Conservation (phyloP, 2,113 vertebrate species). For the Lipotes vexillifer region DNA sequence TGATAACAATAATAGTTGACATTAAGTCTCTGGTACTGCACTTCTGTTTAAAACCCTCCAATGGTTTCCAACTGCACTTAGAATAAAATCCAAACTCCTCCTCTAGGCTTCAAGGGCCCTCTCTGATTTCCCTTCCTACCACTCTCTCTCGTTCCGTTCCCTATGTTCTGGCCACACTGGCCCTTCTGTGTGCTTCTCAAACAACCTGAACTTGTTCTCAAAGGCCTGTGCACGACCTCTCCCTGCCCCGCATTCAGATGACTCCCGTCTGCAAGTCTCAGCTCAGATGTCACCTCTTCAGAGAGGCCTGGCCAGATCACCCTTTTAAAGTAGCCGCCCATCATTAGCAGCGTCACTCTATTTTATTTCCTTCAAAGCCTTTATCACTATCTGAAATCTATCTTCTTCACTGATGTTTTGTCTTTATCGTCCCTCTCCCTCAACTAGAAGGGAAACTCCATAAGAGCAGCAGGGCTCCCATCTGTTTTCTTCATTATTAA, state of each 20-base stretch:
- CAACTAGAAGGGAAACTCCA: not conserved
- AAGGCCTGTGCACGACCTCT: not conserved
- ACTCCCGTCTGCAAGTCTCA: not conserved
- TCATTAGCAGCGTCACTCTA: not conserved
- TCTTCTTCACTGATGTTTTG: not conserved
- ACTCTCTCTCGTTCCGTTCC: not conserved
- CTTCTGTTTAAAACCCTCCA: not conserved
- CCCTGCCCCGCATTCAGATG: not conserved
- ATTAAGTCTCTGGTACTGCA: not conserved
- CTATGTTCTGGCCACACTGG: not conserved
- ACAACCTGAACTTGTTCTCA: conserved; percentile 41
- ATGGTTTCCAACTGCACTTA: not conserved
- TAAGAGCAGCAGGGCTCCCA: not conserved
- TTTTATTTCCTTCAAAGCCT: not conserved
- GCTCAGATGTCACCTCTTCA: not conserved
- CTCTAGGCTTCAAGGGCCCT: not conserved
- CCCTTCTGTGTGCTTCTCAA: conserved; percentile 36
- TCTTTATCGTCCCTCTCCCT: not conserved
- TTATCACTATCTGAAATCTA: not conserved
- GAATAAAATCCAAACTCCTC: conserved; percentile 18
- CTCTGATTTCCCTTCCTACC: conserved; percentile 5
- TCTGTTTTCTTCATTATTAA: not conserved
- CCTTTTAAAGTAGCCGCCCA: not conserved
- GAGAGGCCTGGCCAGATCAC: not conserved
- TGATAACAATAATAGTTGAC: not conserved